Evolutionary conservation across 2,113 vertebrate genomes (phyloP).

Genomic region (Colaptes auratus): DNA sequence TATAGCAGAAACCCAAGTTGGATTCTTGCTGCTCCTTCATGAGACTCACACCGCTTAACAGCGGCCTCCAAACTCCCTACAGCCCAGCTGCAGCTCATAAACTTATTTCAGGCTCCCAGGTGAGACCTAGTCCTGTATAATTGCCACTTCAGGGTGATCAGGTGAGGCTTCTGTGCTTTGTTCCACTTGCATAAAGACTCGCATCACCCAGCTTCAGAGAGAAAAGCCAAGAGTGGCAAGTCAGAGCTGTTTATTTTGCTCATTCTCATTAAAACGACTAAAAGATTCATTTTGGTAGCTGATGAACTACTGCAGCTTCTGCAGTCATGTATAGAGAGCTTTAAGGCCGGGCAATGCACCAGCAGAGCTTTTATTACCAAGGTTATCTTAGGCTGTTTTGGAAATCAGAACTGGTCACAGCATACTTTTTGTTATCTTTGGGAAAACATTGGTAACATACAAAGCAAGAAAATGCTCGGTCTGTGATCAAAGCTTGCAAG

Average conservation of each 20-base stretch:
- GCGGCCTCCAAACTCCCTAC: neutral
- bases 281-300: neutral
- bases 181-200: neutral
- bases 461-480: slow-evolving; percentile 8
- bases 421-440: neutral
- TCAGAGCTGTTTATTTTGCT: neutral
- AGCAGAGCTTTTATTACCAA: neutral
- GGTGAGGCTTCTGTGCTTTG: neutral
- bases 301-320: neutral
- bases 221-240: neutral
- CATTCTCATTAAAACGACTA: neutral
- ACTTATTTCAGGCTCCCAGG: neutral
- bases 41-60: neutral
- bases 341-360: neutral
- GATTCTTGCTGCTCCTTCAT: neutral
- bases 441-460: slow-evolving; percentile 3
- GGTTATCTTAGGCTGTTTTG: neutral
- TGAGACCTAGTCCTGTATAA: neutral
- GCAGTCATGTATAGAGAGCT: accelerated
- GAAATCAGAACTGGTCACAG: neutral
- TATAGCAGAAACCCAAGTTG: neutral
- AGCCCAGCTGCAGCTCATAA: neutral
- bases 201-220: neutral
- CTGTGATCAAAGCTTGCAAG: neutral
- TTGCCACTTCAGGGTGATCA: neutral